These are phyloP conservation scores for Bombus confusus DNA, from an alignment of 1,140 invertebrate species.

Conservation along the genomic window DNA sequence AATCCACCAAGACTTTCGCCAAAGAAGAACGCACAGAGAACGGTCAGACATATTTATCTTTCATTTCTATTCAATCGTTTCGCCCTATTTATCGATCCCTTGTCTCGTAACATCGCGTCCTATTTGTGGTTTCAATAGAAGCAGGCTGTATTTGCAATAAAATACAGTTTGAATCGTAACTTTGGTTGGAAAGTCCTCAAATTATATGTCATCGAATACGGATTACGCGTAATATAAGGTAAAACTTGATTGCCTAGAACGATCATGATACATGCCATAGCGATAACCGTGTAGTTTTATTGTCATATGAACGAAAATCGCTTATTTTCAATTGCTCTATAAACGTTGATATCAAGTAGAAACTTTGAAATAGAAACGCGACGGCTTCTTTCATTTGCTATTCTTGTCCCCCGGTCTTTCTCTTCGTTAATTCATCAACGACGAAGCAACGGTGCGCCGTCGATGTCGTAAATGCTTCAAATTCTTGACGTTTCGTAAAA, in stretches of 20 bases:
- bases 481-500: no score
- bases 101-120: no score
- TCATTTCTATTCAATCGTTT: neutral
- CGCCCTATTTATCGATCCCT: neutral
- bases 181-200: neutral
- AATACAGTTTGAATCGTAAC: neutral
- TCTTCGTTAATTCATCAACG: no score
- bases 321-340: neutral
- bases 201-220: neutral
- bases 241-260: neutral
- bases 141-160: neutral
- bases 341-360: neutral
- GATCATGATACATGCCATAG: no score
- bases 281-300: neutral
- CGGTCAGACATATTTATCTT: constrained; percentile 54
- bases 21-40: constrained; percentile 52
- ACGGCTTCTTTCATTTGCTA: no score
- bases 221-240: neutral
- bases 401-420: no score
- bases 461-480: no score
- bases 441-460: no score
- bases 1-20: constrained; percentile 65
- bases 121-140: neutral
- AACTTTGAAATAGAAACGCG: neutral
- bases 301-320: neutral